phyloP scores from a whole-genome alignment of 2,888 invertebrate genomes.

The Biston stratarius region DNA sequence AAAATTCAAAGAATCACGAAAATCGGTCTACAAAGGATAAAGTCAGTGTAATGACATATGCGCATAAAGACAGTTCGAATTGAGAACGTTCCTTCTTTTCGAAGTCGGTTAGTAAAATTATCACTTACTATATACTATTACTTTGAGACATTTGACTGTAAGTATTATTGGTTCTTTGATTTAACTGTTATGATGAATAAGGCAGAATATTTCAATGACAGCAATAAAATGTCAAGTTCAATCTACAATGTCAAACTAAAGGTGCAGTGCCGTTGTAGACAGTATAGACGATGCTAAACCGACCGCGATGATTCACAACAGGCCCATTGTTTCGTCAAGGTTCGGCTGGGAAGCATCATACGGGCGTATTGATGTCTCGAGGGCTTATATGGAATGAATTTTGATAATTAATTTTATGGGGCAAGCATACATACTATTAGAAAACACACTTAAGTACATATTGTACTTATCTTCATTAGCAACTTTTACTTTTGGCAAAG shows the following conservation, averaged over 20 bases:
- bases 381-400: constrained; percentile 24
- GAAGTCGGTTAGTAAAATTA: too few relatives aligned
- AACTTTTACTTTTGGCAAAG: too few relatives aligned
- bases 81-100: too few relatives aligned
- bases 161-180: too few relatives aligned
- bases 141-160: too few relatives aligned
- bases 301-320: constrained; percentile 28
- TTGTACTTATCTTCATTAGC: too few relatives aligned
- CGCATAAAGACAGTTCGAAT: too few relatives aligned
- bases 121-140: too few relatives aligned
- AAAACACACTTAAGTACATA: too few relatives aligned
- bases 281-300: constrained; percentile 18
- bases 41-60: too few relatives aligned
- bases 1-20: too few relatives aligned
- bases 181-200: background rate
- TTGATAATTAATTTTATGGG: constrained; percentile 8
- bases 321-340: constrained; percentile 40
- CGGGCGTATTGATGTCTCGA: constrained; percentile 57
- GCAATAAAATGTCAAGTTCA: constrained; percentile 17
- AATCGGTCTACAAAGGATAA: too few relatives aligned
- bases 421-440: background rate
- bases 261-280: constrained; percentile 24
- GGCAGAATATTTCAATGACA: background rate
- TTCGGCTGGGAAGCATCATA: constrained; percentile 55
- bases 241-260: constrained; percentile 21